phyloP scores from a whole-genome alignment of 2,797 vertebrate species.

The Novumbra hubbsi region DNA sequence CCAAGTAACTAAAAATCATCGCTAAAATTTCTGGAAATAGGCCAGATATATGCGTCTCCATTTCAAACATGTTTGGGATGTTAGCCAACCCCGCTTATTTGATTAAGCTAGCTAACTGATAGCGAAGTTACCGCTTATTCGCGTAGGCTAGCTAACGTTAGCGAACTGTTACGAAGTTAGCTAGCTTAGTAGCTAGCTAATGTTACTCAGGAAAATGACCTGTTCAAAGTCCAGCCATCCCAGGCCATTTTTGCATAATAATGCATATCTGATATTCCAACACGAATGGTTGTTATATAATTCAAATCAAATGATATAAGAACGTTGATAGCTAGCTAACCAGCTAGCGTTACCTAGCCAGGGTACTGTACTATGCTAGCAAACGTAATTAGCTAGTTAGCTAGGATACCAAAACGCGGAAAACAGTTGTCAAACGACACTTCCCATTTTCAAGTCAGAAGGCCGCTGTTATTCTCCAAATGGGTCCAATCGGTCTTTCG shows the following conservation, averaged over 20 bases:
- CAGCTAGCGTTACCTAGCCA: too few species aligned
- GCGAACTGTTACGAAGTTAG: not conserved
- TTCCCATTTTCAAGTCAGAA: conserved; percentile 35
- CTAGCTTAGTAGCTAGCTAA: conserved; percentile 10
- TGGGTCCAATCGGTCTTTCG: conserved; percentile 63
- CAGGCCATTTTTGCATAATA: conserved; percentile 1
- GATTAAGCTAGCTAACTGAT: conserved; percentile 40
- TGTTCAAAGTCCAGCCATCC: conserved; percentile 36
- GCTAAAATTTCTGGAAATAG: conserved; percentile 96
- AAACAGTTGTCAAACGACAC: conserved; percentile 40
- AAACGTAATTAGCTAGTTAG: conserved; percentile 38
- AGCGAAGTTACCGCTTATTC: conserved; percentile 11
- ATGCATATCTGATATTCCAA: not conserved
- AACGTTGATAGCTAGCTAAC: not conserved
- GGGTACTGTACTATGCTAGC: not conserved
- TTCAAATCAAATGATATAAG: not conserved
- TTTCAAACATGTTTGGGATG: conserved; percentile 73
- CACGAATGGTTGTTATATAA: not conserved
- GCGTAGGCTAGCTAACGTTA: conserved; percentile 20
- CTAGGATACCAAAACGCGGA: conserved; percentile 32
- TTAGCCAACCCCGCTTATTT: conserved; percentile 42
- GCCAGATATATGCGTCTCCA: conserved; percentile 96
- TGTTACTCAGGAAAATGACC: conserved; percentile 13
- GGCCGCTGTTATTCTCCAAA: conserved; percentile 45
- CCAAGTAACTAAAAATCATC: conserved; percentile 96